Conservation (phyloP, 2,888 invertebrate genomes). For the Drosophila lutescens region DNA sequence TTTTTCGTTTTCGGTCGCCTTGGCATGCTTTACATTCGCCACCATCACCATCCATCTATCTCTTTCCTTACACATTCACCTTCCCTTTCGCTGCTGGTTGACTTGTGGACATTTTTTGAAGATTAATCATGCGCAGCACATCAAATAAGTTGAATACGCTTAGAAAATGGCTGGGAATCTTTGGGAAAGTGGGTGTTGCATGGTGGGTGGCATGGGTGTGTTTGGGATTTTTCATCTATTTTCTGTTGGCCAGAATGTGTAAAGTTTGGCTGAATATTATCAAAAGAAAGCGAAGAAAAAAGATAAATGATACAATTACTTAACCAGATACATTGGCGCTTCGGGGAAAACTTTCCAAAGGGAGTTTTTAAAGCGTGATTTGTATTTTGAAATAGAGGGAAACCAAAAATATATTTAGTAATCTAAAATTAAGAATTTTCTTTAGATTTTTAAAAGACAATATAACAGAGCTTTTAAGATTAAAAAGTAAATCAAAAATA, state of each 20-base stretch:
- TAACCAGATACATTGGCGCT: not conserved
- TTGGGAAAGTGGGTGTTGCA: conserved; percentile 26
- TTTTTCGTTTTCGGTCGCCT: conserved; percentile 28
- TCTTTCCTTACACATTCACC: conserved; percentile 16
- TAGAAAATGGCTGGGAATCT: conserved; percentile 39
- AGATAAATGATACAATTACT: conserved; percentile 32
- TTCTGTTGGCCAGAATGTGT: conserved; percentile 6
- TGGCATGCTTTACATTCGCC: conserved; percentile 39
- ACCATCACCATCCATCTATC: conserved; percentile 37
- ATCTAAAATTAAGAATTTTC: no score
- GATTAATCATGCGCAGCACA: conserved; percentile 67
- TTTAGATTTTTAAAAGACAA: no score
- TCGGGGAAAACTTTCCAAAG: not conserved
- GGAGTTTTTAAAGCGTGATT: not conserved
- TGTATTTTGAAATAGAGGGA: not conserved
- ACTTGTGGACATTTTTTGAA: conserved; percentile 29
- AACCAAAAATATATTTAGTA: no score
- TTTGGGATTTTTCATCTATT: not conserved
- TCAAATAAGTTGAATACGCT: conserved; percentile 55
- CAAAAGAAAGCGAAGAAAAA: not conserved
- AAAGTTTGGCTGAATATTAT: conserved; percentile 14
- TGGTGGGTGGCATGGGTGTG: conserved; percentile 8
- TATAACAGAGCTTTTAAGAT: no score
- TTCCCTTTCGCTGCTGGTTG: conserved; percentile 6
- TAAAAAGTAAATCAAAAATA: no score